Percentiles rank a stretch among this genome's conserved stretches.
Evolutionary conservation across 64 coral and sea anemone genomes (phyloP).

Genomic region (Porites lutea): DNA sequence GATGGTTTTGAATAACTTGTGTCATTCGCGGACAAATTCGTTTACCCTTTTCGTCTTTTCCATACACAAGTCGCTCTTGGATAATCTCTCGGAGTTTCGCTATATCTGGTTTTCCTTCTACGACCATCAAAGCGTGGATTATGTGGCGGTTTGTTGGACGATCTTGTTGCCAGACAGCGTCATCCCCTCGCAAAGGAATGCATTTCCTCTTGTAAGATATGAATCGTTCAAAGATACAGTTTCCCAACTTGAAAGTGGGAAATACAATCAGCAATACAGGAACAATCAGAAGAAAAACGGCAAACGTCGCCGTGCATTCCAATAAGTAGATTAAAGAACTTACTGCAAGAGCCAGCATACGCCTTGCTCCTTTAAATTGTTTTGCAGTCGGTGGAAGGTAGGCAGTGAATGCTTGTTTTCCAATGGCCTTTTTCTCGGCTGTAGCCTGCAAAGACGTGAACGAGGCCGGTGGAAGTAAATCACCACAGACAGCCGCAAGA

Average conservation of each 20-base stretch:
- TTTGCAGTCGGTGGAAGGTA: neutral
- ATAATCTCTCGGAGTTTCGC: slow-evolving; percentile 77
- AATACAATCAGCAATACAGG: slow-evolving; percentile 57
- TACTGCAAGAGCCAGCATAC: slow-evolving; percentile 27
- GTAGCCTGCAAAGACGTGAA: neutral
- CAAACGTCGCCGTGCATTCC: slow-evolving; percentile 42
- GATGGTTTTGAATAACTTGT: slow-evolving; percentile 70
- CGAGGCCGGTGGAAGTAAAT: neutral
- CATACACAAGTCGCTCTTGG: slow-evolving; percentile 81
- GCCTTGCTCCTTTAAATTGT: neutral
- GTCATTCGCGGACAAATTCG: slow-evolving; percentile 87
- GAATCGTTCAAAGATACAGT: slow-evolving; percentile 48
- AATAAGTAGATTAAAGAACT: slow-evolving; percentile 49
- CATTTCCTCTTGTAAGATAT: slow-evolving; percentile 59
- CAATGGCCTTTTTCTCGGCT: neutral
- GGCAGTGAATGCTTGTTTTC: neutral
- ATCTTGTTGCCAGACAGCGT: slow-evolving; percentile 97
- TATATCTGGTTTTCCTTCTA: slow-evolving; percentile 80
- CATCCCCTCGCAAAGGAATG: slow-evolving; percentile 74
- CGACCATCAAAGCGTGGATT: slow-evolving; percentile 86
- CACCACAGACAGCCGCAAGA: neutral
- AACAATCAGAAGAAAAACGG: slow-evolving; percentile 30
- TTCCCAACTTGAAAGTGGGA: slow-evolving; percentile 50
- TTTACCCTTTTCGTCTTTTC: slow-evolving; percentile 78
- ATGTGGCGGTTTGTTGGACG: slow-evolving; percentile 87